Conservation (phyloP, 1,140 invertebrate genomes). For the Drosophila novamexicana region DNA sequence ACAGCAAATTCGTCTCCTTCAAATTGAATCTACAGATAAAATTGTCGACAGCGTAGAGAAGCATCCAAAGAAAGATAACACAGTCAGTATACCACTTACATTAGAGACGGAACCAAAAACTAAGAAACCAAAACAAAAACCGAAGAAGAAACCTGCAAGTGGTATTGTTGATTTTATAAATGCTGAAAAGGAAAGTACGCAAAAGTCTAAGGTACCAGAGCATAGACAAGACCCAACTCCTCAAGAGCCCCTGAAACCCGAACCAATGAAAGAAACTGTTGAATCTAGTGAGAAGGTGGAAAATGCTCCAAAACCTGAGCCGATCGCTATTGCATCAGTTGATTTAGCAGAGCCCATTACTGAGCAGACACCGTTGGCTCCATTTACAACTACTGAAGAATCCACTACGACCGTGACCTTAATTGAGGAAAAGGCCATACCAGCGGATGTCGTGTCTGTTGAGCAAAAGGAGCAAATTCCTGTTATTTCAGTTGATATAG, state of each 20-base stretch:
- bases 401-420: neutral
- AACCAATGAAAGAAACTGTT: neutral
- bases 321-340: neutral
- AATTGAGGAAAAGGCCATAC: neutral
- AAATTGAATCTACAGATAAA: conserved; percentile 36
- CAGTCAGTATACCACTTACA: conserved; percentile 52
- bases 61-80: conserved; percentile 24
- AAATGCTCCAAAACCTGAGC: neutral
- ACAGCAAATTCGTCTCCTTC: conserved; percentile 67
- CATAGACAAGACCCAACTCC: conserved; percentile 2
- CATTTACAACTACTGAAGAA: conserved; percentile 18
- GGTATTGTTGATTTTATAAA: conserved; percentile 64
- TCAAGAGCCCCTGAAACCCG: neutral
- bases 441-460: neutral
- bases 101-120: conserved; percentile 58
- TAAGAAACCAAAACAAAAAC: conserved; percentile 73
- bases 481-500: conserved; percentile 1
- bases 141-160: conserved; percentile 53
- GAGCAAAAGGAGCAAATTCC: neutral
- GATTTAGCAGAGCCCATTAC: neutral
- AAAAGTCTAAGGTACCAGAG: conserved; percentile 12
- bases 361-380: conserved; percentile 9
- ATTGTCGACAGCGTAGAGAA: conserved; percentile 10
- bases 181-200: conserved; percentile 49
- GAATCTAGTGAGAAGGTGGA: neutral